Evolutionary conservation across 1,140 invertebrate species (phyloP), one percentile per base, ranked within the genome.

Genomic region (Orius insidiosus): DNA sequence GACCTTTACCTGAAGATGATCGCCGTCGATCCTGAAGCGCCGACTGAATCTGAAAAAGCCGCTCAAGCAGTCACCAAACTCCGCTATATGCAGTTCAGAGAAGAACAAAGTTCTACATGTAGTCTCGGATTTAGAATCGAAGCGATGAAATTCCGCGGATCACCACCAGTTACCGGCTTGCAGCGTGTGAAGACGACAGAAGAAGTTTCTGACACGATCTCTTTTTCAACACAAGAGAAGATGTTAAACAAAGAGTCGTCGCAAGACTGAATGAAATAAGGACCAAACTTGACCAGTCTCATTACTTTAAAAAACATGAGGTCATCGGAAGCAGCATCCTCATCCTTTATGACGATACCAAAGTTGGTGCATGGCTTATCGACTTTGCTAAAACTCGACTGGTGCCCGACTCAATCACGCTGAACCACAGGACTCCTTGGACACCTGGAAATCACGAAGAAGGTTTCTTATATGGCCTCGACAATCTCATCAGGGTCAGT

Each of bases 91-190:
- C 80, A 87, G 58, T 97, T 95, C 65, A 69, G 93, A 32, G 93
- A 97, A 63, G 69, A 85, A 48, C 80, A 90, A 56, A 94, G 87
- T 50, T 96, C 92, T 2, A 88, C 89, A 0, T 83, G 85, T 32
- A 78, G 78, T 41, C 78, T 94, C 52, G 93, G 92, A 1, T 98
- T 98, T 60, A 68, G 94, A 51, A 93, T 98, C 51, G 94, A 98
- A 65, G 94, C 89, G 14, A 80, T 97, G 62, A 93, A 93, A 59
- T 66, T 82, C 48, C 73, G 80, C 1, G 79, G 80, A 1, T 68
- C 72, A 30, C 68, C 76, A 0, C 81, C 81, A 0, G 68, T 85
- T 1, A 85, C 76, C 10, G 78, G 85, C 59, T 55, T 85, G 3
- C 81, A 84, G 55, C 80, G 71, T 49, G 74, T 93, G 1, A 80